phyloP scores from a whole-genome alignment of 2,888 invertebrate genomes.

The Urechis unicinctus region DNA sequence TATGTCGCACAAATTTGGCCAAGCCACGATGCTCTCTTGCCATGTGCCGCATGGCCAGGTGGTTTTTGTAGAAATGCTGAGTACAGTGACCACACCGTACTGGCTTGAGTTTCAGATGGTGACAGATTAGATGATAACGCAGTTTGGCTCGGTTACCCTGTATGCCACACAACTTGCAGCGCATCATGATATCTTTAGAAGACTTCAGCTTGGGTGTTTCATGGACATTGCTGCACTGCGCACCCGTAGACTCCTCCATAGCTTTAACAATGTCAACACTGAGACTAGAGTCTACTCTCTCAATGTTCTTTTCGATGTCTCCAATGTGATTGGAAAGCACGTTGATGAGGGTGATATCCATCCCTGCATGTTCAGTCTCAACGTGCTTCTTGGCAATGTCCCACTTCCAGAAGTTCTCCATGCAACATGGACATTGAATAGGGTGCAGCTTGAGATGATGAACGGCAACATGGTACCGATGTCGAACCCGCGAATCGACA shows the following conservation, averaged over 20 bases:
- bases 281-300: neutral
- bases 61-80: slow-evolving; percentile 5
- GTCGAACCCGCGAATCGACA: slow-evolving; percentile 10
- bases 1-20: slow-evolving; percentile 5
- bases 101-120: slow-evolving; percentile 13
- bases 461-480: slow-evolving; percentile 15
- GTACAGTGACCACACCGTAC: slow-evolving; percentile 14
- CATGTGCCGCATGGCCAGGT: slow-evolving; percentile 11
- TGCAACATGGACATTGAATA: slow-evolving; percentile 16
- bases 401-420: slow-evolving; percentile 14
- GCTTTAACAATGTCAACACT: neutral
- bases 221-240: neutral
- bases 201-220: neutral
- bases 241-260: neutral
- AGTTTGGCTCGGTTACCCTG: slow-evolving; percentile 4
- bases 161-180: slow-evolving; percentile 11
- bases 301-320: neutral
- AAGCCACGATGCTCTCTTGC: slow-evolving; percentile 9
- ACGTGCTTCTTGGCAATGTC: slow-evolving; percentile 12
- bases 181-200: neutral
- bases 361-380: slow-evolving; percentile 7
- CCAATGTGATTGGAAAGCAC: neutral
- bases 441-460: slow-evolving; percentile 14
- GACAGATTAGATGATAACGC: slow-evolving; percentile 11
- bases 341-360: neutral